phyloP scores from a whole-genome alignment of 1,140 invertebrate genomes.

The Diorhabda elongata region DNA sequence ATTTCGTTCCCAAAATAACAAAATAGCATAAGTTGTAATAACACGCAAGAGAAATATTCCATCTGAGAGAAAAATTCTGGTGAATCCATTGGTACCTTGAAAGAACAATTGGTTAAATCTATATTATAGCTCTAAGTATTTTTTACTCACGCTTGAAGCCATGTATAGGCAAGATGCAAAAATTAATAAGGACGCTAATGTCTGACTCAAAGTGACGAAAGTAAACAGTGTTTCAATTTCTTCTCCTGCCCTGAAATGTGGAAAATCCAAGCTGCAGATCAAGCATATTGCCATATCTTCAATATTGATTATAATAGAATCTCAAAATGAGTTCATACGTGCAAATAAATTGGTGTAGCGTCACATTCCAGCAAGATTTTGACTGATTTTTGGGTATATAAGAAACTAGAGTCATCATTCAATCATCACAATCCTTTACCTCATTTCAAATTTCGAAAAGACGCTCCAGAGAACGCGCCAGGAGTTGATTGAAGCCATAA shows the following conservation, averaged over 20 bases:
- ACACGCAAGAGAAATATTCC: conserved; percentile 33
- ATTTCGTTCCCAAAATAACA: conserved; percentile 41
- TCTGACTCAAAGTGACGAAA: conserved; percentile 36
- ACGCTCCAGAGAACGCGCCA: no score
- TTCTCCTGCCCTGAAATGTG: conserved; percentile 31
- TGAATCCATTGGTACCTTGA: conserved; percentile 25
- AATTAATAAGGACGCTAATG: conserved; percentile 34
- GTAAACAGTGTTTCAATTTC: conserved; percentile 37
- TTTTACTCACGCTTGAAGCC: conserved; percentile 30
- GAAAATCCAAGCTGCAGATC: no score
- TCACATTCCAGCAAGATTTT: no score
- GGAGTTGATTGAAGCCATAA: no score
- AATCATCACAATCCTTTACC: no score
- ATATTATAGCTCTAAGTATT: neutral
- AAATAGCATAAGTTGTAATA: conserved; percentile 35
- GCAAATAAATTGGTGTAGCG: no score
- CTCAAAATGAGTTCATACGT: no score
- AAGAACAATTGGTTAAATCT: neutral
- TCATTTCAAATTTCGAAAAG: no score
- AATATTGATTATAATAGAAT: no score
- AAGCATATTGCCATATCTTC: no score
- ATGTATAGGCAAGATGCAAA: conserved; percentile 39
- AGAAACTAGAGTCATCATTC: no score
- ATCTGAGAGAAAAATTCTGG: conserved; percentile 30
- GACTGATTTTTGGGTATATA: no score